These are phyloP conservation scores for Pipistrellus pygmaeus DNA, from an alignment of 2,797 vertebrate species.

Conservation along the genomic window DNA sequence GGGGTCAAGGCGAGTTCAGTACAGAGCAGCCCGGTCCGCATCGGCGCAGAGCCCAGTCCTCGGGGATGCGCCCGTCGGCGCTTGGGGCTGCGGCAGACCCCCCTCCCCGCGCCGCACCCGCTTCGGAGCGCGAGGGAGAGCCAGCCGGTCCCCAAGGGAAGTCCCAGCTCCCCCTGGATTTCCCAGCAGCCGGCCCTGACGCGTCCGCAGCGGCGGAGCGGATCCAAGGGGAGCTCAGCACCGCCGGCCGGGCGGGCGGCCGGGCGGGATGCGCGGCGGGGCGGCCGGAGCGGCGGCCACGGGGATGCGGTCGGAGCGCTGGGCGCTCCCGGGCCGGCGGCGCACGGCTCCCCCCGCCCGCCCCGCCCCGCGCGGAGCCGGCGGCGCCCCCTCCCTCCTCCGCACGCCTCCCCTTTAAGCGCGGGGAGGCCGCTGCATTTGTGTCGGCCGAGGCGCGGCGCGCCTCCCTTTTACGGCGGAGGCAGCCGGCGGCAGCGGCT, in stretches of 20 bases:
- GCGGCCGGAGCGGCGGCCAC: neutral
- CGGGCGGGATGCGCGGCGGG: no score
- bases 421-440: neutral
- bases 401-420: conserved; percentile 66
- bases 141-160: neutral
- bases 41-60: neutral
- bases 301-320: neutral
- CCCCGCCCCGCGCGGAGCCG: fast-evolving
- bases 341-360: neutral
- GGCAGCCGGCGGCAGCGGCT: neutral
- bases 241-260: neutral
- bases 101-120: no score
- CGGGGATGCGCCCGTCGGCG: neutral
- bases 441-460: conserved; percentile 54
- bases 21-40: neutral
- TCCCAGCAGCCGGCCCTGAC: neutral
- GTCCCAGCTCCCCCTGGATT: neutral
- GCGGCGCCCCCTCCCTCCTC: neutral
- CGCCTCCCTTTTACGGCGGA: conserved; percentile 71
- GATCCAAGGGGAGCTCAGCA: neutral
- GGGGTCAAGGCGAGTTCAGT: neutral
- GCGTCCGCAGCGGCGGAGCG: neutral
- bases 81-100: neutral
- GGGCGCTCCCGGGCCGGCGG: fast-evolving
- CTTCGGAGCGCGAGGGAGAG: neutral